These are phyloP conservation scores for Drosophila simulans DNA, from an alignment of 1,140 invertebrate species.

Conservation along the genomic window DNA sequence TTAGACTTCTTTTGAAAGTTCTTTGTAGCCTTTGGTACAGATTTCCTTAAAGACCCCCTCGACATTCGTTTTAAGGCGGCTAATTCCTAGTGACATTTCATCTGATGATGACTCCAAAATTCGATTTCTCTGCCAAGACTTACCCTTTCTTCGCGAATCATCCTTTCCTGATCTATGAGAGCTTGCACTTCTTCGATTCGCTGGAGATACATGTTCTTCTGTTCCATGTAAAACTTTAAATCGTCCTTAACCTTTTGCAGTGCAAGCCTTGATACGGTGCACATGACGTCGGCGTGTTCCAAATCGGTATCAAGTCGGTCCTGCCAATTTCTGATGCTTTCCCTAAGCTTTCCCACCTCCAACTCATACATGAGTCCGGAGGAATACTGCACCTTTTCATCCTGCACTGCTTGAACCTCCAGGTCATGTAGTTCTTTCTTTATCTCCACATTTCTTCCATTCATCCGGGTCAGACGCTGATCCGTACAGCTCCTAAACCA, in stretches of 20 bases:
- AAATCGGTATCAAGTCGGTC: conserved; percentile 26
- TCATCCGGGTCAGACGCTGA: conserved; percentile 10
- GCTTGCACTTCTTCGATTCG: conserved; percentile 40
- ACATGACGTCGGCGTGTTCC: conserved; percentile 35
- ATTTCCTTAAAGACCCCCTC: no score
- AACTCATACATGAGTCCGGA: conserved; percentile 9
- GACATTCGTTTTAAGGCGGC: no score
- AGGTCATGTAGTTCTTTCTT: conserved; percentile 3
- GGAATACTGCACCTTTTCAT: not conserved
- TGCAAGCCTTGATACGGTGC: conserved; percentile 1
- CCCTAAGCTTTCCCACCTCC: conserved; percentile 18
- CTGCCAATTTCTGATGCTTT: conserved; percentile 21
- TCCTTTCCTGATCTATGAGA: conserved; percentile 9
- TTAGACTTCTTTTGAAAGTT: no score
- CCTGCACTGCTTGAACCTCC: not conserved
- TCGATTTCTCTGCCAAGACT: not conserved
- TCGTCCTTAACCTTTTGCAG: conserved; percentile 49
- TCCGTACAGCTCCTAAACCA: conserved; percentile 47
- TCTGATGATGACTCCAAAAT: no score
- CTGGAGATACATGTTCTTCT: conserved; percentile 30
- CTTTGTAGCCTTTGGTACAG: no score
- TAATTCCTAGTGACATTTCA: no score
- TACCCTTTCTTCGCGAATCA: not conserved
- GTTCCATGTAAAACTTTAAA: conserved; percentile 35
- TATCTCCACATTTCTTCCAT: conserved; percentile 12